Evolutionary conservation across 2,888 invertebrate species (phyloP).

Genomic region (Harmothoe impar): DNA sequence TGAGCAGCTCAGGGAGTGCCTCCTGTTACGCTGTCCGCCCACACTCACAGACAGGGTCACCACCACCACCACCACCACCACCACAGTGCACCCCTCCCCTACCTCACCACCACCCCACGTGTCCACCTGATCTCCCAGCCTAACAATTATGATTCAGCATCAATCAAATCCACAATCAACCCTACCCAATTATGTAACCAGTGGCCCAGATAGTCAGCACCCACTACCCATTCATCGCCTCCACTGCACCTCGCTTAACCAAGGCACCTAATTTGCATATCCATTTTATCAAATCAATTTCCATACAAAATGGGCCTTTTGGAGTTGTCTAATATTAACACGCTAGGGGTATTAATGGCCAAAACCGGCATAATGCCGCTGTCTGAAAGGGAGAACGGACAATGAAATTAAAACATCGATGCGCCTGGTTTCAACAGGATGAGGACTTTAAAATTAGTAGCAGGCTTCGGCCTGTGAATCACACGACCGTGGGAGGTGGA

Average conservation of each 20-base stretch:
- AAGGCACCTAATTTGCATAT: slow-evolving; percentile 51
- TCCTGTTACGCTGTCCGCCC: neutral
- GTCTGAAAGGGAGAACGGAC: slow-evolving; percentile 45
- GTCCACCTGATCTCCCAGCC: slow-evolving; percentile 35
- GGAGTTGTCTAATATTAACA: slow-evolving; percentile 52
- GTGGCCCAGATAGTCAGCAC: slow-evolving; percentile 32
- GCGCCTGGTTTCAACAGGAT: slow-evolving; percentile 44
- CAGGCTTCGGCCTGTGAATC: slow-evolving; percentile 33
- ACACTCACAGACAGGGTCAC: neutral
- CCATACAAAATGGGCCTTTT: slow-evolving; percentile 57
- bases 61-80: neutral
- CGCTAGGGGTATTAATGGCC: slow-evolving; percentile 54
- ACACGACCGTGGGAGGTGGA: slow-evolving; percentile 49
- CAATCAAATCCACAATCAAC: slow-evolving; percentile 52
- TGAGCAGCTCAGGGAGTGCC: neutral
- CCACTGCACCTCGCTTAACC: slow-evolving; percentile 45
- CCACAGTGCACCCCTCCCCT: neutral
- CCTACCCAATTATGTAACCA: slow-evolving; percentile 55
- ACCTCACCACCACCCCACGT: neutral
- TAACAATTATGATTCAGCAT: slow-evolving; percentile 43
- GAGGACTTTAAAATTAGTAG: slow-evolving; percentile 55
- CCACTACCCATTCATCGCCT: slow-evolving; percentile 18
- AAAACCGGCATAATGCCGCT: slow-evolving; percentile 51
- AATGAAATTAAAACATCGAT: slow-evolving; percentile 60
- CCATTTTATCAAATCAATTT: slow-evolving; percentile 62